Percentiles rank a stretch among this genome's conserved stretches.
phyloP scores from a whole-genome alignment of 2,888 invertebrate genomes.

The Lasioglossum leucozonium region DNA sequence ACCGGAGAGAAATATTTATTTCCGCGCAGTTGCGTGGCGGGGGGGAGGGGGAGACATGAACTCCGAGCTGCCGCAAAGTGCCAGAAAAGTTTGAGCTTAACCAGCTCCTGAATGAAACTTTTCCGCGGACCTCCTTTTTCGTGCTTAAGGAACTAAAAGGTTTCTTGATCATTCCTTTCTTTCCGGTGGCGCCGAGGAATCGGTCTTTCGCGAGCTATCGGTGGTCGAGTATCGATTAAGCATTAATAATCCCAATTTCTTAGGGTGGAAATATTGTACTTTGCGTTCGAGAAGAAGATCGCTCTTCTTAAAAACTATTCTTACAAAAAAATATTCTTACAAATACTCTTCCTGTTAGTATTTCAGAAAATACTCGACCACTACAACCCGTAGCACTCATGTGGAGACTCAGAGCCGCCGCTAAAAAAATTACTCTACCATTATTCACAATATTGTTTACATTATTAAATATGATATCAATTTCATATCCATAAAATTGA shows the following conservation, averaged over 20 bases:
- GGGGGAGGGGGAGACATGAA: constrained; percentile 34
- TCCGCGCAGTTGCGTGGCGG: background rate
- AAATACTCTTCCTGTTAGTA: too few relatives aligned
- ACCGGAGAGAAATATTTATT: constrained; percentile 12
- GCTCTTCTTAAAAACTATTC: too few relatives aligned
- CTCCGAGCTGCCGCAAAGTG: constrained; percentile 40
- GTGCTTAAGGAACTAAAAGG: constrained; percentile 19
- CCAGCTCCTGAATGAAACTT: constrained; percentile 47
- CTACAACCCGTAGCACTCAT: too few relatives aligned
- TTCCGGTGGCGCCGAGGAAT: background rate
- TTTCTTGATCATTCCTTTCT: constrained; percentile 8
- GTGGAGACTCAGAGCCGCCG: too few relatives aligned
- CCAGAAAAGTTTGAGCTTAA: constrained; percentile 40
- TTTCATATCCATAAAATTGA: too few relatives aligned
- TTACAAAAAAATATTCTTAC: too few relatives aligned
- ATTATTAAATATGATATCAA: too few relatives aligned
- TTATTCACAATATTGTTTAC: too few relatives aligned
- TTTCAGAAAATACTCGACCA: too few relatives aligned
- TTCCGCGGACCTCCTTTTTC: constrained; percentile 28
- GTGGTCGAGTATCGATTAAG: background rate
- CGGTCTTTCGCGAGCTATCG: constrained; percentile 9
- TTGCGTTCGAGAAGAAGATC: background rate
- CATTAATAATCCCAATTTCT: background rate
- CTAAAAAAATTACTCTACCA: too few relatives aligned
- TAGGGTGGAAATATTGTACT: background rate